phyloP scores from a whole-genome alignment of 2,888 invertebrate species.

The Lasiommata megera region DNA sequence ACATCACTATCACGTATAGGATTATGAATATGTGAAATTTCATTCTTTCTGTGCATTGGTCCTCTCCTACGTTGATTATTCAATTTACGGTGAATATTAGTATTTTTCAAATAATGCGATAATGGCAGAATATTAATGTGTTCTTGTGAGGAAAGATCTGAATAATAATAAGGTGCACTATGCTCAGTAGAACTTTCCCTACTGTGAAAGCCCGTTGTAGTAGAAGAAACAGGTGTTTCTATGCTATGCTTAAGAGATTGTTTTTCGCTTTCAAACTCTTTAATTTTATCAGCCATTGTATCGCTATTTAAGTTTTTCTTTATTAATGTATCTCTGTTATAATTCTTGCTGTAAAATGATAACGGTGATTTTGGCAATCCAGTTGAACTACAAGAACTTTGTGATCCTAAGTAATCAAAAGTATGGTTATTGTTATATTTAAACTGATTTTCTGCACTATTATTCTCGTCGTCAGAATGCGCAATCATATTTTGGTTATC shows the following conservation, averaged over 20 bases:
- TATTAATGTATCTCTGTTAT: slow-evolving; percentile 58
- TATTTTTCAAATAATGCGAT: slow-evolving; percentile 73
- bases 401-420: slow-evolving; percentile 58
- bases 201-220: slow-evolving; percentile 79
- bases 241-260: slow-evolving; percentile 49
- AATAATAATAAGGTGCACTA: slow-evolving; percentile 92
- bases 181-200: slow-evolving; percentile 84
- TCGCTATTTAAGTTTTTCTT: slow-evolving; percentile 72
- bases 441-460: slow-evolving; percentile 42
- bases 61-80: slow-evolving; percentile 88
- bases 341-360: slow-evolving; percentile 74
- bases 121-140: slow-evolving; percentile 71
- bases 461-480: slow-evolving; percentile 36
- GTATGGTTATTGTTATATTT: slow-evolving; percentile 50
- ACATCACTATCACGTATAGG: slow-evolving; percentile 80
- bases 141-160: slow-evolving; percentile 84
- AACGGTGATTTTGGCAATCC: slow-evolving; percentile 63
- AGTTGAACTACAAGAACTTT: slow-evolving; percentile 63
- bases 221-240: slow-evolving; percentile 59
- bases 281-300: slow-evolving; percentile 65
- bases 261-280: slow-evolving; percentile 72
- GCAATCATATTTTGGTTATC: slow-evolving; percentile 39
- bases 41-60: slow-evolving; percentile 82
- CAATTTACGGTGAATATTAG: slow-evolving; percentile 78
- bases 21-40: slow-evolving; percentile 88